Conservation (phyloP, 2,113 vertebrate genomes). For the Ameiurus melas region DNA sequence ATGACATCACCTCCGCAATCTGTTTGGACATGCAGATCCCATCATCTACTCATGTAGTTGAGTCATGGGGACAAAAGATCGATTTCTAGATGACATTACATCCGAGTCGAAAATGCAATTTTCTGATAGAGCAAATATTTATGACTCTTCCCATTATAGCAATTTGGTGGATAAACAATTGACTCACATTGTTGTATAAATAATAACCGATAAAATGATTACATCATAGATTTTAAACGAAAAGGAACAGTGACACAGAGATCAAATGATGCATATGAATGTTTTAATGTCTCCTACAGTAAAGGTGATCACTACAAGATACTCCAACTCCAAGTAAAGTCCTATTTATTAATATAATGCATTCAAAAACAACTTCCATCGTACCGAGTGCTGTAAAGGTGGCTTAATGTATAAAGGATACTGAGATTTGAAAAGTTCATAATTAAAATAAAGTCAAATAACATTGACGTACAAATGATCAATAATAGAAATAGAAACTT, state of each 20-base stretch:
- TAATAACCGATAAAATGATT: background rate
- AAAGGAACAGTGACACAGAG: background rate
- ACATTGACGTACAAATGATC: background rate
- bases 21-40: slow-evolving; percentile 19
- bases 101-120: slow-evolving; percentile 21
- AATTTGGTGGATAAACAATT: background rate
- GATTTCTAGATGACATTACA: slow-evolving; percentile 34
- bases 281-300: background rate
- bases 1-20: slow-evolving; percentile 41
- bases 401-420: background rate
- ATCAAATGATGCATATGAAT: background rate
- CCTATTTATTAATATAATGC: background rate
- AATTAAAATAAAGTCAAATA: background rate
- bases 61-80: slow-evolving; percentile 31
- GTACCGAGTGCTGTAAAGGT: background rate
- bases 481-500: background rate
- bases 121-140: slow-evolving; percentile 13
- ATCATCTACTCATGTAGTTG: slow-evolving; percentile 21
- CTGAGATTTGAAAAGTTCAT: background rate
- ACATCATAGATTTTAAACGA: background rate
- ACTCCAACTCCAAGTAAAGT: background rate
- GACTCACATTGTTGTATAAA: background rate
- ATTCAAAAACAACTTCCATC: background rate
- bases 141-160: background rate
- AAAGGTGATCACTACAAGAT: background rate